Base-by-base conservation (phyloP, 2,888 invertebrate species). In the Pocota personata region DNA sequence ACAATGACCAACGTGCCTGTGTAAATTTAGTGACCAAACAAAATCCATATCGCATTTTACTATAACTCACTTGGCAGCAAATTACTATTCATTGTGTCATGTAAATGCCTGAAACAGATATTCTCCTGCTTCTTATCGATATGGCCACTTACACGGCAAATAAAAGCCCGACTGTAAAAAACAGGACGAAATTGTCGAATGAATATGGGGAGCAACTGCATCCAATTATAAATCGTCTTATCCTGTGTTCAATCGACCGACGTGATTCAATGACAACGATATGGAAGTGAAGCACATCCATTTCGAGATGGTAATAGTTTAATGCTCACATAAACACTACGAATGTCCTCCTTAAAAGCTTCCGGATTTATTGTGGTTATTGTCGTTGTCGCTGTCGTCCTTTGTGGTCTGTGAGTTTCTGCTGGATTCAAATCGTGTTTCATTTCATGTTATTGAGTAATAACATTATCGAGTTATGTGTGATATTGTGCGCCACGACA, bases 21-120 rank as follows among this genome's bases (percentile, higher is more conserved):
- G 67, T 43, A 69, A 78, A 69, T 78, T 67, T 50, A 67, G 46
- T 66, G 43, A 66, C 46, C 76, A 66, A 76, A 60, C 30, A 37
- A 60, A 46, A 32, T 48, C 50, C 52, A 73, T 30, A 52, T 50
- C 72, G 43, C 43, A 40, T 30, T 21, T 69, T 12, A 48, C 57
- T 46, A 75, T 76, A 84, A 80, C 58, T 76, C 67, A 80, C 75
- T 80, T 58, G 69, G 30, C 14, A 55, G 75, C 80, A 71, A 84
- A 80, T 84, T 84, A 84, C 75, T 64, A 84, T 84, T 84, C 75
- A 84, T 80, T 71, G 71, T 84, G 80, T 52, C 75, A 37, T 84
- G 84, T 80, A 75, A 80, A 80, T 66, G 80, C 50, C 75, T 58
- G 35, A n/a, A 75, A 64, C 80, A 80, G 80, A 84, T 80, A 73